phyloP scores from a whole-genome alignment of 2,888 invertebrate genomes.

The Eudemis profundana region DNA sequence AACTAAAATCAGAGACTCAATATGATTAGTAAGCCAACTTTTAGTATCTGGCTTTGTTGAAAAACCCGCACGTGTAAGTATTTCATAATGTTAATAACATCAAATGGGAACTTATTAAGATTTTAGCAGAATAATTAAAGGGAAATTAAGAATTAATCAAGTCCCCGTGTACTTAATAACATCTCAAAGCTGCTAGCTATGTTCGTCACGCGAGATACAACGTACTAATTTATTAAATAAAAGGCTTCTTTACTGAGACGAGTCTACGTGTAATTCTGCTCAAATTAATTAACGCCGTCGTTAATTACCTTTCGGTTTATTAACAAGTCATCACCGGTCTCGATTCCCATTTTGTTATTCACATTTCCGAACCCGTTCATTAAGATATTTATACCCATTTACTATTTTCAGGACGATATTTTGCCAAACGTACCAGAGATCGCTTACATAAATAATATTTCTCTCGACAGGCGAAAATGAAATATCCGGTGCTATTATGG shows the following conservation, averaged over 20 bases:
- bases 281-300: constrained; percentile 64
- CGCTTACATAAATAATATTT: not conserved
- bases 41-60: too few relatives aligned
- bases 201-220: constrained; percentile 16
- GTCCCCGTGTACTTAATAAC: constrained; percentile 11
- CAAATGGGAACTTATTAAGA: not conserved
- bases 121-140: constrained; percentile 9
- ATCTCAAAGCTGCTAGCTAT: not conserved
- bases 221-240: constrained; percentile 62
- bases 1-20: too few relatives aligned
- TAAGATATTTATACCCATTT: too few relatives aligned
- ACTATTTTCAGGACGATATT: too few relatives aligned
- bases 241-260: constrained; percentile 48
- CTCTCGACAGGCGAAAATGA: not conserved
- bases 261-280: constrained; percentile 52
- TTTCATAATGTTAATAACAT: not conserved
- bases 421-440: not conserved
- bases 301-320: constrained; percentile 61
- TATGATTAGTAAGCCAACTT: too few relatives aligned
- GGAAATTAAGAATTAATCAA: constrained; percentile 19
- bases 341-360: not conserved
- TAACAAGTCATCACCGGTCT: constrained; percentile 50
- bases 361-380: too few relatives aligned
- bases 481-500: not conserved
- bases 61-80: not conserved